These are phyloP conservation scores for Nomada flava DNA, from an alignment of 2,888 invertebrate species.

Conservation along the genomic window DNA sequence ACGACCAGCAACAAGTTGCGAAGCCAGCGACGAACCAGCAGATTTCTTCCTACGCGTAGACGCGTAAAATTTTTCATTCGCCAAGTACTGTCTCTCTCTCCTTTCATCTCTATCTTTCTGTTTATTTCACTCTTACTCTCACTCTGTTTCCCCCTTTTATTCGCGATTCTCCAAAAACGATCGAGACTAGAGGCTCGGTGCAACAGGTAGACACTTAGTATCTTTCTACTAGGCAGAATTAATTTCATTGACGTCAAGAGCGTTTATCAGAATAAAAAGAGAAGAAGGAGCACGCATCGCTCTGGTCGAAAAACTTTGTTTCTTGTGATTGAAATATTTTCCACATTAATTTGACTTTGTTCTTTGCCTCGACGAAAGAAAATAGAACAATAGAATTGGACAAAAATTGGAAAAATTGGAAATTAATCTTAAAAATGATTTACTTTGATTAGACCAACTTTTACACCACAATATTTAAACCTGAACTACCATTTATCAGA, in stretches of 20 bases:
- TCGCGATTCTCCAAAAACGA: constrained; percentile 68
- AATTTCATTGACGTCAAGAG: constrained; percentile 57
- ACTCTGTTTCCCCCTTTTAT: constrained; percentile 8
- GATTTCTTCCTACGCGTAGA: constrained; percentile 56
- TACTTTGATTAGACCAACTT: no score
- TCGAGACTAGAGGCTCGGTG: constrained; percentile 68
- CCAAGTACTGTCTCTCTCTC: constrained; percentile 49
- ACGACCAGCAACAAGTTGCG: constrained; percentile 65
- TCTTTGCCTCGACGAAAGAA: no score
- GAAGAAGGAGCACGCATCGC: no score
- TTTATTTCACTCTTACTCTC: constrained; percentile 9
- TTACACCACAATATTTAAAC: no score
- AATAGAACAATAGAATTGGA: no score
- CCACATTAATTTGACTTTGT: no score
- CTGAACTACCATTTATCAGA: no score
- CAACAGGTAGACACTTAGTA: constrained; percentile 77
- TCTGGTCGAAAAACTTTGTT: no score
- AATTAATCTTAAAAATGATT: no score
- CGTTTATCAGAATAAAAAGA: constrained; percentile 51
- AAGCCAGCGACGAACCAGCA: constrained; percentile 35
- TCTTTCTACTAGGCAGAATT: constrained; percentile 69
- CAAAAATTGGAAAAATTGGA: no score
- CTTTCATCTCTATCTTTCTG: not conserved
- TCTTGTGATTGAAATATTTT: no score
- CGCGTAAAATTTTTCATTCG: constrained; percentile 73